Evolutionary conservation across 2,888 invertebrate genomes (phyloP).

Genomic region (Tachina fera): DNA sequence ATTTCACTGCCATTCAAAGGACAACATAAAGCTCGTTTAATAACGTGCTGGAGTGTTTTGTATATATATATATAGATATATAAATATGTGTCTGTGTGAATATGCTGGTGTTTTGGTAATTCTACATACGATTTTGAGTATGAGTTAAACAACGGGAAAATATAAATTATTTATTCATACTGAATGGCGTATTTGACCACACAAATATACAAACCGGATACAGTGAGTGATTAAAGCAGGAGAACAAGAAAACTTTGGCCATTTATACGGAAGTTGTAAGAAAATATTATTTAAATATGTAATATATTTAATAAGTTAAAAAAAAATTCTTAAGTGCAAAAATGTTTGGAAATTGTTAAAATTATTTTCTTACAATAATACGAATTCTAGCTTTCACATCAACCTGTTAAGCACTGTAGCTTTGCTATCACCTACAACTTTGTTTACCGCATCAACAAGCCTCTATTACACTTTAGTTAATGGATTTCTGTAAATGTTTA

Average conservation of each 20-base stretch:
- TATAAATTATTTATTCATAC: constrained; percentile 39
- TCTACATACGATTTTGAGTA: neutral
- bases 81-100: neutral
- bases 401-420: neutral
- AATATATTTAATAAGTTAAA: no score
- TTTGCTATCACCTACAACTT: neutral
- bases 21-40: constrained; percentile 23
- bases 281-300: no score
- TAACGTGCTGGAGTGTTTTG: neutral
- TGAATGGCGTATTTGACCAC: constrained; percentile 2
- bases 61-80: neutral
- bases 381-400: neutral
- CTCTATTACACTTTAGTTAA: constrained; percentile 21
- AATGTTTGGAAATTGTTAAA: neutral
- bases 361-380: no score
- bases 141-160: constrained; percentile 6
- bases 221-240: constrained; percentile 5
- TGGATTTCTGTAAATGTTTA: neutral
- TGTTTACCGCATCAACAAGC: neutral
- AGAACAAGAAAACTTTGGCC: neutral
- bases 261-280: no score
- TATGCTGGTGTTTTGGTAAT: neutral
- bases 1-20: constrained; percentile 29
- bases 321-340: no score
- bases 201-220: neutral